Base-by-base conservation (phyloP, 2,888 invertebrate genomes). In the Cheilosia pagana region DNA sequence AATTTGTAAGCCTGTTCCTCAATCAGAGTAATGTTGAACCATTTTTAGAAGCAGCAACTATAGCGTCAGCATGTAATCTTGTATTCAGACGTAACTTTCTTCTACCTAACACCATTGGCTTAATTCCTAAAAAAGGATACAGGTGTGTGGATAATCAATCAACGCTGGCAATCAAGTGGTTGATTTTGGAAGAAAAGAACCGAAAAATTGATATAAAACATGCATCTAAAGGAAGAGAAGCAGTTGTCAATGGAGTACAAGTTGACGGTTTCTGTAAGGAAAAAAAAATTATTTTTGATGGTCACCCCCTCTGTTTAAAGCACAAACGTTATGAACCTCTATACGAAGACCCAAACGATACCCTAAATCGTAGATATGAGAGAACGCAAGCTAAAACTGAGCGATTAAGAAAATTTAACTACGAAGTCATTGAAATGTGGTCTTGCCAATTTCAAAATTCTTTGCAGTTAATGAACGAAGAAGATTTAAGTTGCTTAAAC, bases 381-480 rank as follows among this genome's bases (percentile, higher is more conserved):
- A 28, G 28, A 28, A 28, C 28, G 2, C 28, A 28, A 28, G 0
- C 28, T 28, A 28, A 28, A 28, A 8, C 28, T 28, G 28, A 0
- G 8, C 28, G 7, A 28, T 28, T 28, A 28, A 28, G 8, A 28
- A 28, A 28, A 28, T 28, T 28, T 28, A 28, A 28, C 2, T 10
- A 39, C 39, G 39, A 39, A n/a, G 39, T 41, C 12, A 14, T 14
- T 41, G 39, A 41, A 14, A 41, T 14, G 14, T 39, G 39, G 39
- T 14, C 14, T 39, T 39, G 39, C 1, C 87, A 88, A 71, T 76
- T 39, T 39, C 12, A 39, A 39, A 39, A 7, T 28, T 0, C 0
- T 28, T 28, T 28, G 7, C 28, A 39, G 4, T 4, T 4, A 14
- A 14, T 14, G 39, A 39, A 14, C 4, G 12, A 14, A 4, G 39